Conservation (phyloP, 2,888 invertebrate genomes). For the Horisme vitalbata region DNA sequence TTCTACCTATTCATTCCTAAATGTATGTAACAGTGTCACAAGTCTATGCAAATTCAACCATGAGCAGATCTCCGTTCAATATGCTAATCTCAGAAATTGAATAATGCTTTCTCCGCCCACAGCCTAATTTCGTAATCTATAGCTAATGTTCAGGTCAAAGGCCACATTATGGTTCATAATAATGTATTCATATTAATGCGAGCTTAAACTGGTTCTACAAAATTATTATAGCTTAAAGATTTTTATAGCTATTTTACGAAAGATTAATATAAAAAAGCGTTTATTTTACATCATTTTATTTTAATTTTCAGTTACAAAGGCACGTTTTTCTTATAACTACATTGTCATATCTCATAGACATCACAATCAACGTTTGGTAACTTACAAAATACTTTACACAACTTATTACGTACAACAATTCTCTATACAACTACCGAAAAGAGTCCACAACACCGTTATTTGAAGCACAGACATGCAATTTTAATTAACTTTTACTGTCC, state of each 20-base stretch:
- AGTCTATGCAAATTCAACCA: slow-evolving; percentile 2
- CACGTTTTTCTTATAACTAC: slow-evolving; percentile 28
- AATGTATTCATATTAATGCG: slow-evolving; percentile 10
- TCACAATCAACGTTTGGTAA: slow-evolving; percentile 60
- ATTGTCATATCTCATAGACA: slow-evolving; percentile 41
- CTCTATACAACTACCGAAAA: slow-evolving; percentile 8
- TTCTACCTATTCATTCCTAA: too few relatives aligned
- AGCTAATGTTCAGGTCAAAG: slow-evolving; percentile 31
- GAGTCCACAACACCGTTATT: not conserved
- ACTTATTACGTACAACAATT: slow-evolving; percentile 4
- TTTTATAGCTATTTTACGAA: too few relatives aligned
- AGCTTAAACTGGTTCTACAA: slow-evolving; percentile 1
- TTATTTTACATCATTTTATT: slow-evolving; percentile 13
- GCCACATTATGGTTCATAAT: slow-evolving; percentile 16
- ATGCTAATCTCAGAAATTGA: slow-evolving; percentile 42
- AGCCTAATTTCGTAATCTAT: slow-evolving; percentile 30
- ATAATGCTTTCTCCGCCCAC: slow-evolving; percentile 39
- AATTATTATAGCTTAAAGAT: too few relatives aligned
- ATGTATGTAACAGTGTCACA: not conserved
- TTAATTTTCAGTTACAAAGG: slow-evolving; percentile 26
- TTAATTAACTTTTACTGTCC: slow-evolving; percentile 57
- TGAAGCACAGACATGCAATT: slow-evolving; percentile 12
- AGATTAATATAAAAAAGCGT: slow-evolving; percentile 1
- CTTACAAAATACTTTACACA: slow-evolving; percentile 40
- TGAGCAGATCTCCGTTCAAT: slow-evolving; percentile 29